Evolutionary conservation across 2,797 vertebrate genomes (phyloP), one percentile per base, ranked within the genome.

Genomic region (Microhierax caerulescens): DNA sequence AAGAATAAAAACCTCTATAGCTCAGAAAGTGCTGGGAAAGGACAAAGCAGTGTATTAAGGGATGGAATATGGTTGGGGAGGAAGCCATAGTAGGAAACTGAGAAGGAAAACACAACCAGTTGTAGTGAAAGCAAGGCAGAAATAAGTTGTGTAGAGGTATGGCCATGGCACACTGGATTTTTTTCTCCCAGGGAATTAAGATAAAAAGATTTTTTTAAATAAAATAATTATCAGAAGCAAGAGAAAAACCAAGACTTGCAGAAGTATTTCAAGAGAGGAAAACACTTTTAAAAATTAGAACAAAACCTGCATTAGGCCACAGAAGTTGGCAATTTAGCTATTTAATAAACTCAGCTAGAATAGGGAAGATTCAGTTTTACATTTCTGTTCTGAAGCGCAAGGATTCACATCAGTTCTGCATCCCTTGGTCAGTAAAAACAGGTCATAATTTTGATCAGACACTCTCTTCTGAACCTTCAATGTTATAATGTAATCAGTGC

Each of bases 401-500:
- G 34, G 30, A 22, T 9, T 14, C 25, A 9, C 8, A 0, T 5
- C n/a, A 20, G n/a, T 0, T 51, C 48, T 36, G 28, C 22, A 13
- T 11, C 30, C 60, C 53, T 24, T 17, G 4, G 7, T 7, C 41
- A 10, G 25, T 10, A 53, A 15, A 4, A 48, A 9, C 22, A 12
- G 43, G 34, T 23, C 8, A 14, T 25, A 5, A 12, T 10, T 60
- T 32, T 22, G 17, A 25, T 28, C 54, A 21, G 24, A 39, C 22
- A 18, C 7, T 9, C 2, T 6, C 7, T 11, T 21, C 30, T 21
- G 17, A 57, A 74, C 28, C 34, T 2, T 6, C 18, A 48, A 3
- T 0, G 1, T 22, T 23, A 15, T 15, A 12, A 10, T 1, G 6
- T 0, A 11, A 9, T 10, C 28, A 10, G 20, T 3, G 59, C 63